A percentile compares a stretch with the other conserved stretches of the same genome.
phyloP scores from a whole-genome alignment of 2,113 vertebrate genomes.

The Festucalex cinctus region DNA sequence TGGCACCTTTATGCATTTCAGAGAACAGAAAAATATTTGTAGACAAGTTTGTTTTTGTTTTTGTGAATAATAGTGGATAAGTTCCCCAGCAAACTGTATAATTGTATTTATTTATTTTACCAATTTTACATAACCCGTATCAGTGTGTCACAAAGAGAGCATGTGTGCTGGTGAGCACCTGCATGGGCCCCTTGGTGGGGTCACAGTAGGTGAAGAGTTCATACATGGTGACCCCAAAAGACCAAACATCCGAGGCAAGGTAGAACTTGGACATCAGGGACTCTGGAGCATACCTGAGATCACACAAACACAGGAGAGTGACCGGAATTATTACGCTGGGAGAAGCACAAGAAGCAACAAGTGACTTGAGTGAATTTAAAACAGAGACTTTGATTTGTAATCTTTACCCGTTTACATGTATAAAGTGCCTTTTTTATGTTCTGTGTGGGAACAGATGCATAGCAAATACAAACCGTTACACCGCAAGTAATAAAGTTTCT shows the following conservation, averaged over 20 bases:
- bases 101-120: too few species aligned
- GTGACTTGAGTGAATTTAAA: neutral
- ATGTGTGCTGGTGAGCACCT: slow-evolving; percentile 53
- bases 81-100: too few species aligned
- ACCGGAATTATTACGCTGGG: neutral
- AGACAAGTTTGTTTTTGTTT: too few species aligned
- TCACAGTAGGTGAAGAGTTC: slow-evolving; percentile 95
- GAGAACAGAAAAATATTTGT: neutral
- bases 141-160: neutral
- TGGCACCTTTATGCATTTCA: neutral
- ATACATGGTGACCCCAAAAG: slow-evolving; percentile 92
- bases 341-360: neutral
- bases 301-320: slow-evolving; percentile 1
- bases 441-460: neutral
- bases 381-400: too few species aligned
- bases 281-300: slow-evolving; percentile 91
- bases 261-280: slow-evolving; percentile 94
- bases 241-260: slow-evolving; percentile 94
- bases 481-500: neutral
- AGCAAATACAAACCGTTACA: neutral
- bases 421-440: neutral
- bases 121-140: too few species aligned
- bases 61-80: too few species aligned
- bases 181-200: slow-evolving; percentile 82
- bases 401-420: too few species aligned